Base-by-base conservation (phyloP, 2,888 invertebrate genomes). In the Caenorhabditis virilis region DNA sequence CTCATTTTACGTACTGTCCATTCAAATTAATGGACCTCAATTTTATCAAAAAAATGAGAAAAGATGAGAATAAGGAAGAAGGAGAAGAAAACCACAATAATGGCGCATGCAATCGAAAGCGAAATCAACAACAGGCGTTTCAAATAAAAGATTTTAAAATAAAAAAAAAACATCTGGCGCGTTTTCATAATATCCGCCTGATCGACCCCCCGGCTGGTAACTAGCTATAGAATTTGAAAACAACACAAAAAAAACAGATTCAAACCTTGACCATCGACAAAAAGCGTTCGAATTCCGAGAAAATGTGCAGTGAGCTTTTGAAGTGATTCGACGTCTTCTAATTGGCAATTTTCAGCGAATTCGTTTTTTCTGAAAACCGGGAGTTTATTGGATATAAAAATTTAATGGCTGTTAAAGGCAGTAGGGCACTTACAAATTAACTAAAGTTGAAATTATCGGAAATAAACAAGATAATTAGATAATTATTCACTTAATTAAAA, bases 231-330 rank as follows among this genome's bases (percentile, higher is more conserved):
- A 30, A 13, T 6, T 9, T 9, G n/a, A 38, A 38, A 38, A 38
- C 6, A 7, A 30, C 6, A 13, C 6, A 13, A 30, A 30, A 30
- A 30, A 6, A 30, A 9, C 30, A 9, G 30, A 6, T 9, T 6
- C 30, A 6, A 9, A 72, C 74, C 65, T 60, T 68, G 63, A 36
- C 68, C 74, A 42, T 69, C 72, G 13, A 74, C 66, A 16, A 45
- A 42, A 22, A 74, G 43, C 23, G 30, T 60, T 41, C 58, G 51
- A 25, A 64, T 51, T 39, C 74, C 63, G 42, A 60, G 47, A 45
- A 62, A 74, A 36, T 55, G 45, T 0, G 71, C 64, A 9, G 62
- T 62, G 25, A 71, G 50, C 11, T 27, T 39, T 16, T 43, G 43
- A 3, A 71, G 42, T 22, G 13, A 30, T 33, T 50, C 43, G 11